Percentiles rank a stretch among this genome's conserved stretches.
Conservation (phyloP, 2,888 invertebrate species). For the Cantharis rufa region DNA sequence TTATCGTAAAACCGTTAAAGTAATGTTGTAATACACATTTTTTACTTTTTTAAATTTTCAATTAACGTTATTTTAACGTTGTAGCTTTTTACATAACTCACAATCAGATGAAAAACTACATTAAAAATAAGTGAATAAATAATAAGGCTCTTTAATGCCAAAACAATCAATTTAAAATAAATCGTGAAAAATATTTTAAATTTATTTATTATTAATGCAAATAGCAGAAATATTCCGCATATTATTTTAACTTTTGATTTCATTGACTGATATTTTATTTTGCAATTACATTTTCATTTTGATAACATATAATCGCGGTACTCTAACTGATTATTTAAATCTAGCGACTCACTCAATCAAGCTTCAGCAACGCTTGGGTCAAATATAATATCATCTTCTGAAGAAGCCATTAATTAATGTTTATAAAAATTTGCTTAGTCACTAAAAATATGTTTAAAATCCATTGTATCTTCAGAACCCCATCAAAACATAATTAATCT, state of each 20-base stretch:
- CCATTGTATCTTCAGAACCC: slow-evolving; percentile 4
- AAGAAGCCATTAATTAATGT: slow-evolving; percentile 18
- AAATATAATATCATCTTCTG: slow-evolving; percentile 13
- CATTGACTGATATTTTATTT: not conserved
- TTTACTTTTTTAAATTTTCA: not conserved
- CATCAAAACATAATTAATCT: slow-evolving; percentile 33
- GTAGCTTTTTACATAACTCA: not conserved
- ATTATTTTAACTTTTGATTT: not conserved
- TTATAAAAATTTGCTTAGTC: slow-evolving; percentile 16
- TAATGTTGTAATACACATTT: not conserved
- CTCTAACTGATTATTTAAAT: not conserved
- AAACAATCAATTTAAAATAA: too few relatives aligned
- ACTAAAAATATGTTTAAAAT: slow-evolving; percentile 9
- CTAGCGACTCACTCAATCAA: not conserved
- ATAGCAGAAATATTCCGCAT: too few relatives aligned
- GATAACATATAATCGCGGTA: not conserved
- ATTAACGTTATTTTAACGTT: not conserved
- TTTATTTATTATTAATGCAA: too few relatives aligned
- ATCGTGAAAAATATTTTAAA: too few relatives aligned
- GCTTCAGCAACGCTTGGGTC: not conserved
- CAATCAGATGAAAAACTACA: not conserved
- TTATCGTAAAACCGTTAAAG: not conserved
- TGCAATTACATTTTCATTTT: not conserved
- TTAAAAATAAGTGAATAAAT: not conserved
- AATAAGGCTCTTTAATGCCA: too few relatives aligned